Evolutionary conservation across 2,113 vertebrate genomes (phyloP), one percentile per base, ranked within the genome.

Genomic region (Silurus asotus): DNA sequence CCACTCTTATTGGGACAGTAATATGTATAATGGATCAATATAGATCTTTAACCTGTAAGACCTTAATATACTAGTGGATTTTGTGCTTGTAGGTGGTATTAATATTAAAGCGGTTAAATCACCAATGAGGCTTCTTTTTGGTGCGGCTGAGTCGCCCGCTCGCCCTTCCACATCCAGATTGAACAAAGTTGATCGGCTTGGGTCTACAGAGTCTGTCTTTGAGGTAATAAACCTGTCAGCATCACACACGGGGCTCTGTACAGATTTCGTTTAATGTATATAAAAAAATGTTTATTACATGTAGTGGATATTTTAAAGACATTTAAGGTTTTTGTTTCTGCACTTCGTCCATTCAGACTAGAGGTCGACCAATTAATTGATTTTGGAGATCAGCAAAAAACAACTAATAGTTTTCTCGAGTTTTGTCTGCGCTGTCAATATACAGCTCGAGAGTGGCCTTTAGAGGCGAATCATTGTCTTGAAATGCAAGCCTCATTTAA

Each of bases 101-200:
- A 86, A 93, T 28, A 69, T 88, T 0, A 91, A 89, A 84, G 53
- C 80, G 0, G 90, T 96, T 23, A 94, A 70, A 17, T 98, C 97
- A 87, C 97, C 97, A 17, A 94, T 95, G 92, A 95, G 93, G 9
- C 95, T 99, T 87, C 95, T 99, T 74, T 99, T 99, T 81, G 97
- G 97, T n/a, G 96, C 96, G 1, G 90, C 96, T 13, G 88, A 75
- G 70, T 95, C 94, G 14, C 94, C 97, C 37, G 13, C 9, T 53
- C 64, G 49, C 8, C 65, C 87, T 9, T 87, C 85, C 23, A 85
- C 85, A 65, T 91, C 83, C 67, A 92, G 90, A 25, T 82, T 5
- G 72, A 82, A 37, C 83, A 93, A 94, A 87, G 93, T 92, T 78
- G 91, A 81, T 61, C 87, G 86, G 0, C 49, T 90, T 25, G 81